Conservation (phyloP, 2,797 vertebrate genomes). For the Onychomys arenicola region DNA sequence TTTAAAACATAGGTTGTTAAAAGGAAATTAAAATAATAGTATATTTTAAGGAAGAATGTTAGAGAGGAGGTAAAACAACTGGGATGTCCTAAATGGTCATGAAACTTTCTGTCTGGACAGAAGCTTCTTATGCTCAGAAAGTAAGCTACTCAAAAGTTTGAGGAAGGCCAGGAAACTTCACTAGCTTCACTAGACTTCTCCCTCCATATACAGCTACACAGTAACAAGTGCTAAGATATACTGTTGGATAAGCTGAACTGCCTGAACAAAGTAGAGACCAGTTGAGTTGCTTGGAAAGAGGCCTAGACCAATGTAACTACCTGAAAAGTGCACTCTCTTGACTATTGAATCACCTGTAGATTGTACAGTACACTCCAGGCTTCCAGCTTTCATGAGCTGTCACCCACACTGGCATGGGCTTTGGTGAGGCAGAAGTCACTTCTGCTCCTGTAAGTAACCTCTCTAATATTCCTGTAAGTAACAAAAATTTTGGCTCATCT, state of each 20-base stretch:
- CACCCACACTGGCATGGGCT: background rate
- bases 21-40: background rate
- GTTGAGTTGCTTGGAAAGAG: background rate
- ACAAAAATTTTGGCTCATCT: background rate
- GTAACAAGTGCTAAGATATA: background rate
- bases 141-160: background rate
- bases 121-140: background rate
- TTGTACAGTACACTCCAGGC: background rate
- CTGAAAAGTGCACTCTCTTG: background rate
- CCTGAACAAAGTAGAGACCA: background rate
- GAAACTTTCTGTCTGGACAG: background rate
- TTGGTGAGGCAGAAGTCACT: background rate
- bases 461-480: background rate
- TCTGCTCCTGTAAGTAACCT: background rate
- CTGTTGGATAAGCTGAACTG: background rate
- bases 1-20: background rate
- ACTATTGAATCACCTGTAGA: too few relatives aligned
- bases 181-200: background rate
- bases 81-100: background rate
- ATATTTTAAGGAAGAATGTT: background rate
- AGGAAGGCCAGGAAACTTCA: background rate
- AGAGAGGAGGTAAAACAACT: background rate
- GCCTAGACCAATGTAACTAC: background rate
- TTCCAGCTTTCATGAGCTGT: background rate
- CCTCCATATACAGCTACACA: too few relatives aligned